Base-by-base conservation (phyloP, 2,113 vertebrate species). In the Eublepharis macularius region DNA sequence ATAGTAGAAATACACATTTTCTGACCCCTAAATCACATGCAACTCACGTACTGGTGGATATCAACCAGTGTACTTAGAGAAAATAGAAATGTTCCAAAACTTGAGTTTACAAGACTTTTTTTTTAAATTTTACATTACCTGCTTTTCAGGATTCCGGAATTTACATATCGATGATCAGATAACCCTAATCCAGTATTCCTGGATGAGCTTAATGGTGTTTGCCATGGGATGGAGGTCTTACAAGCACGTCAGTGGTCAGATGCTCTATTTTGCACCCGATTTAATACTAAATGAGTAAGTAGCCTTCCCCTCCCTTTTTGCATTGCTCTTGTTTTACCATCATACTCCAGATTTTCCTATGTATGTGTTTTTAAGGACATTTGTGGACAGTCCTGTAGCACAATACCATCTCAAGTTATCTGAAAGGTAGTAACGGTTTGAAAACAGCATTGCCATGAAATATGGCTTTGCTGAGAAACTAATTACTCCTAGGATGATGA, bases 201-300 rank as follows among this genome's bases (percentile, higher is more conserved):
- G 98, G 99, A 99, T 99, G 98, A 98, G 98, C 92, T 92, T 99
- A 73, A 99, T 99, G 99, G 97, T 98, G 80, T 99, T 99, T 92
- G 97, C 98, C 0, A 94, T 99, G 70, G 99, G 98, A 1, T 99
- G 99, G 99, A 97, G 99, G 85, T 98, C 98, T 66, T 99, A 98
- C 92, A 98, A 99, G 86, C 98, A 99, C 0, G 98, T 98, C 95
- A 97, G 97, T 89, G 97, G 96, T 39, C 98, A 99, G 94, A 98
- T 97, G 96, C 90, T 99, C 0, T 99, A 98, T 95, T 99, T 99
- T 94, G 99, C 99, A 54, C 99, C 99, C 51, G 99, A 99, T 93
- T 93, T 99, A 86, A 93, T 99, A 88, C 93, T 99, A 26, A 98
- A 97, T 87, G 98, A 99, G 99, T 99, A 96, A 98, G 99, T 99